phyloP scores from a whole-genome alignment of 2,797 vertebrate genomes.

The Gambelia wislizenii region DNA sequence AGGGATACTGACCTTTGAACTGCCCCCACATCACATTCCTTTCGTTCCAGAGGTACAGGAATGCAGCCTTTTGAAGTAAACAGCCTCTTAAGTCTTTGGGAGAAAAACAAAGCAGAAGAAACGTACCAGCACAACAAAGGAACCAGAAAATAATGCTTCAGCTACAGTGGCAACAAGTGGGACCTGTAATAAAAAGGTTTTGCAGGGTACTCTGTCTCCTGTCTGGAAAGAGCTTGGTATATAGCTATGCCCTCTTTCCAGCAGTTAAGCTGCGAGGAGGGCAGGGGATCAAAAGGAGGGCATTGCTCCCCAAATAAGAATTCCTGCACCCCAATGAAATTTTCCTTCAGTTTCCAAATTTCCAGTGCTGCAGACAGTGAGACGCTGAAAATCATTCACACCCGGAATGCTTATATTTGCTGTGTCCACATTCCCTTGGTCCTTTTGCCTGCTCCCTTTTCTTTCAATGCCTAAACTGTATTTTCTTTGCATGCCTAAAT shows the following conservation, averaged over 20 bases:
- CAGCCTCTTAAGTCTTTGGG: neutral
- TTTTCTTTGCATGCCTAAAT: no score
- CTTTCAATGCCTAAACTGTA: no score
- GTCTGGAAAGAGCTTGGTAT: neutral
- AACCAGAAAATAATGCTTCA: neutral
- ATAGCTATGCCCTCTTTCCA: neutral
- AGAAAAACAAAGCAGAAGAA: neutral
- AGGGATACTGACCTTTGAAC: conserved; percentile 23
- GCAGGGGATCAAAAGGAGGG: no score
- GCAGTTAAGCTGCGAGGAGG: no score
- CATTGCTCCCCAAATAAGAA: no score
- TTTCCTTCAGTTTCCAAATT: no score
- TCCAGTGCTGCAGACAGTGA: no score
- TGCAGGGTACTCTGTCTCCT: neutral
- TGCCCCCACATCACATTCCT: conserved; percentile 51
- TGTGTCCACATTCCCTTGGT: no score
- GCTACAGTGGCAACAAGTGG: neutral
- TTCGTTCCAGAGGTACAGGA: conserved; percentile 42
- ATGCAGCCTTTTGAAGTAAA: conserved; percentile 46
- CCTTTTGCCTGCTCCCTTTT: no score
- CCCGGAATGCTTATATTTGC: no score
- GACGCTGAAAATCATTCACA: no score
- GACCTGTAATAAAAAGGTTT: neutral
- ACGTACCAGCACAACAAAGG: neutral
- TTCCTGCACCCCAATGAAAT: no score